Percentiles rank a stretch among this genome's conserved stretches.
phyloP scores from a whole-genome alignment of 2,113 vertebrate genomes.

The Phalacrocorax carbo region DNA sequence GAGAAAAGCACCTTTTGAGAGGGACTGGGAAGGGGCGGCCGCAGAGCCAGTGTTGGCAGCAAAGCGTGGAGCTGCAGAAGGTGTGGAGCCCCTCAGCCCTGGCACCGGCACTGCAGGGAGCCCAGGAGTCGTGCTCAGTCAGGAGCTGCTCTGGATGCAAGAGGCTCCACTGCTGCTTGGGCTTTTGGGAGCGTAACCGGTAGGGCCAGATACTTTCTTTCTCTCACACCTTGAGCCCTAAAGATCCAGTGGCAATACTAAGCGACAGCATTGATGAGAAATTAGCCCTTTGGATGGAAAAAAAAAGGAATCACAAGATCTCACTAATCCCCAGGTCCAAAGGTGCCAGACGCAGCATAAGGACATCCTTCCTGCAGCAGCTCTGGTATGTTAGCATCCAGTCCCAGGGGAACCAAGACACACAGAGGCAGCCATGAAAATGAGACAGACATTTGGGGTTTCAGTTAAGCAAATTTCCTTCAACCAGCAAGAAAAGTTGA shows the following conservation, averaged over 20 bases:
- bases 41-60: background rate
- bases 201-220: background rate
- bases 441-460: slow-evolving; percentile 15
- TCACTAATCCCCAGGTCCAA: rapidly evolving
- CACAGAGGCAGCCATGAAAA: background rate
- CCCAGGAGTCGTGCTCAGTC: rapidly evolving
- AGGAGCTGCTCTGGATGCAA: rapidly evolving
- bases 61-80: background rate
- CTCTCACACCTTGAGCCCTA: background rate
- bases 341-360: background rate
- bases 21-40: background rate
- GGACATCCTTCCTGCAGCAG: background rate
- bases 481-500: background rate
- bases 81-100: no score
- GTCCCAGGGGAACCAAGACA: background rate
- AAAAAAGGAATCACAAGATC: background rate
- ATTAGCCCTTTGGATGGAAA: background rate
- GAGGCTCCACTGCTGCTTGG: background rate
- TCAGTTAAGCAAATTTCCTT: background rate
- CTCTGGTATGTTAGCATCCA: background rate
- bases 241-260: background rate
- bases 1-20: background rate
- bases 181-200: background rate
- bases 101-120: rapidly evolving
- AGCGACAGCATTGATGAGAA: background rate